phyloP scores from a whole-genome alignment of 2,888 invertebrate species.

The Lagria hirta region DNA sequence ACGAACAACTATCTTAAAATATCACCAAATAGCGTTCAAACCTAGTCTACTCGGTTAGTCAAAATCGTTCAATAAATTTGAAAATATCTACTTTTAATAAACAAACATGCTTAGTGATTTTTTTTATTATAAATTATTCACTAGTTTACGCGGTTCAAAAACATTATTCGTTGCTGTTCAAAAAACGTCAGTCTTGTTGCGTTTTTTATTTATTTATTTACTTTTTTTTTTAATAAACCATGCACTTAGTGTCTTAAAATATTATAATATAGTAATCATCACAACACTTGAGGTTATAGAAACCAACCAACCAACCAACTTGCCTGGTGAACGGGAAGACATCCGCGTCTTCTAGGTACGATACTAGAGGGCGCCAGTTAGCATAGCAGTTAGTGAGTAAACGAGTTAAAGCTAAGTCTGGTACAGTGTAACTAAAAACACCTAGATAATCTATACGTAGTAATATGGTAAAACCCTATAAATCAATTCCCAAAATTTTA shows the following conservation, averaged over 20 bases:
- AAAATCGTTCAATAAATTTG: conserved; percentile 14
- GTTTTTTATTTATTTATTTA: too few relatives aligned
- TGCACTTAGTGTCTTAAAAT: conserved; percentile 36
- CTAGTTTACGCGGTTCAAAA: conserved; percentile 11
- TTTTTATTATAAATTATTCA: conserved; percentile 12
- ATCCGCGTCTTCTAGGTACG: conserved; percentile 16
- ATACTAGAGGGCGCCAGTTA: too few relatives aligned
- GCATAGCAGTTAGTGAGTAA: conserved; percentile 17
- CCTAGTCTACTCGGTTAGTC: conserved; percentile 5
- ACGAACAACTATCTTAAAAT: conserved; percentile 21
- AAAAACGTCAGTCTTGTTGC: conserved; percentile 40
- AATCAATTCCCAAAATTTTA: too few relatives aligned
- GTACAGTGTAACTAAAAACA: conserved; percentile 3
- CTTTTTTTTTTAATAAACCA: conserved; percentile 36
- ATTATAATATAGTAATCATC: too few relatives aligned
- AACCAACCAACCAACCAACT: conserved; percentile 37
- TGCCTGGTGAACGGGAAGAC: conserved; percentile 31
- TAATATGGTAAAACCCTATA: too few relatives aligned
- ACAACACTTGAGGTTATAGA: conserved; percentile 39
- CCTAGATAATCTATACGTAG: conserved; percentile 6
- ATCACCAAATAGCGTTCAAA: conserved; percentile 13
- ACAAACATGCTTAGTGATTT: conserved; percentile 14
- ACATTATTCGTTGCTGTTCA: conserved; percentile 26
- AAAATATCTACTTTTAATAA: conserved; percentile 16
- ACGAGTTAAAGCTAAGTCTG: too few relatives aligned